Evolutionary conservation across 2,113 vertebrate genomes (phyloP).

Genomic region (Vanacampus margaritifer): DNA sequence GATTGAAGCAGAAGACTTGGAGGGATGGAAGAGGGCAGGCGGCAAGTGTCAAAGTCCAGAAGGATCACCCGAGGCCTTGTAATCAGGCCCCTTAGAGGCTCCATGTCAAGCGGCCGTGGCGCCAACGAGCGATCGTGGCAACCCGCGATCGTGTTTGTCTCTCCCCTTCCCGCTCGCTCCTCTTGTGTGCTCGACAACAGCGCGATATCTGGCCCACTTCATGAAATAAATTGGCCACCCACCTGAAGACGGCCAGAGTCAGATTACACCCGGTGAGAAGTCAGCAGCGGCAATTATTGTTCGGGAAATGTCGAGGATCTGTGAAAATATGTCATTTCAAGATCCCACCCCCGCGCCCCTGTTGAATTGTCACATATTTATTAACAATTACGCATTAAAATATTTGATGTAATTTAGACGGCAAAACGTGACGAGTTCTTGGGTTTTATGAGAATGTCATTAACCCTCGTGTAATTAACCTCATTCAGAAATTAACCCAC

Average conservation of each 20-base stretch:
- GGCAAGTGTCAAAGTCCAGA: slow-evolving; percentile 64
- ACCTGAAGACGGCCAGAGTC: slow-evolving; percentile 58
- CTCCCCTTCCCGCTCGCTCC: slow-evolving; percentile 17
- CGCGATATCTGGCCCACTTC: slow-evolving; percentile 57
- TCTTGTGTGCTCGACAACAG: slow-evolving; percentile 14
- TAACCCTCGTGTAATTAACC: slow-evolving; percentile 76
- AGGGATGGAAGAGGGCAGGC: slow-evolving; percentile 24
- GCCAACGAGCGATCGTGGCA: slow-evolving; percentile 65
- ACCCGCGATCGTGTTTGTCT: slow-evolving; percentile 64
- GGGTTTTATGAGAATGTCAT: slow-evolving; percentile 72
- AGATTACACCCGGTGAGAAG: slow-evolving; percentile 61
- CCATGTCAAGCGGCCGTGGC: slow-evolving; percentile 53
- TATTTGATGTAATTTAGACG: slow-evolving; percentile 69
- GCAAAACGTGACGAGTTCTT: slow-evolving; percentile 62
- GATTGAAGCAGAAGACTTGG: slow-evolving; percentile 31
- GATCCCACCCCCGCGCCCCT: slow-evolving; percentile 6
- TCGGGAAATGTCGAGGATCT: slow-evolving; percentile 56
- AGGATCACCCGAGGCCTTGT: slow-evolving; percentile 70
- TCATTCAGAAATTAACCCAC: slow-evolving; percentile 77
- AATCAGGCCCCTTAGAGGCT: slow-evolving; percentile 70
- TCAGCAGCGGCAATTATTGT: slow-evolving; percentile 57
- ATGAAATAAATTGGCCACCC: slow-evolving; percentile 66
- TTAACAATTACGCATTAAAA: slow-evolving; percentile 72
- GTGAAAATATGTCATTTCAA: slow-evolving; percentile 57
- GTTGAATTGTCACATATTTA: slow-evolving; percentile 59